Evolutionary conservation across 1,140 invertebrate genomes (phyloP).

Genomic region (Atta colombica): DNA sequence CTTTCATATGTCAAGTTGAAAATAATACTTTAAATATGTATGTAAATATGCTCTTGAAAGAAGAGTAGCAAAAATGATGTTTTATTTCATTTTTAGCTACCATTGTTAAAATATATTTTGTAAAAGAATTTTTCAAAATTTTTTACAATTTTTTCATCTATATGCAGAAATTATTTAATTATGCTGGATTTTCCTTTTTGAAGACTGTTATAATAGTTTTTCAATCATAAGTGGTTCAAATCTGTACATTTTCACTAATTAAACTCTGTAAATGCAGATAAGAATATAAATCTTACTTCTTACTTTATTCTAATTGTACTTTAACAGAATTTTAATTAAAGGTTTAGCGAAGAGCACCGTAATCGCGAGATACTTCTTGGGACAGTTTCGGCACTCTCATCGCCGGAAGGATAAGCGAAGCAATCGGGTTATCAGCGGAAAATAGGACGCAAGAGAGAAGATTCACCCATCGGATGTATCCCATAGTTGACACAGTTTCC

Average conservation of each 20-base stretch:
- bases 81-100: background rate
- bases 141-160: too few relatives aligned
- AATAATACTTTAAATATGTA: background rate
- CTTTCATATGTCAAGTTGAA: background rate
- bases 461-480: slow-evolving; percentile 60
- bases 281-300: background rate
- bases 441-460: slow-evolving; percentile 55
- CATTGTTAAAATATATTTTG: background rate
- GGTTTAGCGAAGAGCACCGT: background rate
- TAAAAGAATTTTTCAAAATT: background rate
- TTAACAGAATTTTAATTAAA: slow-evolving; percentile 52
- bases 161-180: background rate
- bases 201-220: background rate
- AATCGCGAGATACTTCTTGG: slow-evolving; percentile 14
- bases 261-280: background rate
- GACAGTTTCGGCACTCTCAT: slow-evolving; percentile 6
- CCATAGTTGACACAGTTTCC: slow-evolving; percentile 70
- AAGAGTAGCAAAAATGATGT: background rate
- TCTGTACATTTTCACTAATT: background rate
- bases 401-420: slow-evolving; percentile 41
- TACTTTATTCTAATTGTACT: slow-evolving; percentile 18
- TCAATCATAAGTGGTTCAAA: background rate
- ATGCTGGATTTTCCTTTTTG: background rate
- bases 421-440: slow-evolving; percentile 33
- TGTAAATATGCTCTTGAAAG: background rate